phyloP scores from a whole-genome alignment of 2,888 invertebrate genomes.

The Alloplasta piceator region DNA sequence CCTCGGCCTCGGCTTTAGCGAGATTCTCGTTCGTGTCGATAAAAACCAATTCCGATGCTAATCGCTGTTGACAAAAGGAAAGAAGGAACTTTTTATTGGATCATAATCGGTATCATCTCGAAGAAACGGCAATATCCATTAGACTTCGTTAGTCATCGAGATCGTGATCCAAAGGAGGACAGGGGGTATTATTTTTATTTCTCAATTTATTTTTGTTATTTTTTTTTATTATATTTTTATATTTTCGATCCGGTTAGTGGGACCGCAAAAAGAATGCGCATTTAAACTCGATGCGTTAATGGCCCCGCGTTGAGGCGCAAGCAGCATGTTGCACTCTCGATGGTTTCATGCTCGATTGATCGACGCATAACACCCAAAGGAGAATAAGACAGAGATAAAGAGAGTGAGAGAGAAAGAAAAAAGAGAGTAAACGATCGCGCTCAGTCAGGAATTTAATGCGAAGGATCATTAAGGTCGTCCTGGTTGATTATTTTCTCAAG shows the following conservation, averaged over 20 bases:
- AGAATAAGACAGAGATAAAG: constrained; percentile 1
- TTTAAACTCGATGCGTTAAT: constrained; percentile 63
- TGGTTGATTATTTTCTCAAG: constrained; percentile 67
- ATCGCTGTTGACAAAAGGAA: constrained; percentile 81
- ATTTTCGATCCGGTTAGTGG: constrained; percentile 59
- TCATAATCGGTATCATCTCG: constrained; percentile 23
- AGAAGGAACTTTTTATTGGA: constrained; percentile 47
- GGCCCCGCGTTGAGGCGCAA: constrained; percentile 48
- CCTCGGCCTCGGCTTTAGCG: constrained; percentile 87
- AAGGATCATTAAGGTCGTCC: constrained; percentile 71
- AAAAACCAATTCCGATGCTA: constrained; percentile 86
- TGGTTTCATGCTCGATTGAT: constrained; percentile 65
- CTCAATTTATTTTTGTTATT: constrained; percentile 18
- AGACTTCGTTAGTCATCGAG: constrained; percentile 52
- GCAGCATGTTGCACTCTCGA: constrained; percentile 53
- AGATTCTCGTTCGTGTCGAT: constrained; percentile 86
- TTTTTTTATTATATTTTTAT: constrained; percentile 38
- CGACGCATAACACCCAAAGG: constrained; percentile 45
- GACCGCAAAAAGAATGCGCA: constrained; percentile 59
- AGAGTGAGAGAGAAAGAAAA: constrained; percentile 3
- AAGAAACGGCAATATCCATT: constrained; percentile 58
- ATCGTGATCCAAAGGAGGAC: constrained; percentile 41
- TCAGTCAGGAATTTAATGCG: constrained; percentile 71
- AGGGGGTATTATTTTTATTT: constrained; percentile 49
- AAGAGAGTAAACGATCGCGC: constrained; percentile 67